Evolutionary conservation across 2,888 invertebrate species (phyloP), one percentile per base, ranked within the genome.

Genomic region (Sinopyrophorus schimmeli): DNA sequence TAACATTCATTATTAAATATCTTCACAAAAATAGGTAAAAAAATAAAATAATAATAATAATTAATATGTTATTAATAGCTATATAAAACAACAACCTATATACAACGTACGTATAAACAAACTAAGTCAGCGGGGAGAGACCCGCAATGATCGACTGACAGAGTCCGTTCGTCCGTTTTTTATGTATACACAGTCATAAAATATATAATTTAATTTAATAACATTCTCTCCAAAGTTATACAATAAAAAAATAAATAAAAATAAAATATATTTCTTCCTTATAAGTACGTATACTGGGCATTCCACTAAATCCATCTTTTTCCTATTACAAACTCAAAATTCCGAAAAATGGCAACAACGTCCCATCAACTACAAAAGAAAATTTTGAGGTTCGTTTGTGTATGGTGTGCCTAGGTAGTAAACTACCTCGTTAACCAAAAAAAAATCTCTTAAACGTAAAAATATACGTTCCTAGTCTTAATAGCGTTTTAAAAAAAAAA

Each of bases 21-120:
- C 73, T 74, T 67, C 73, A 72, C 72, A 74, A 74, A 74, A 74
- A 74, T 73, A 74, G 72, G 73, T 74, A 74, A 74, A 74, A 74
- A 74, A 74, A 74, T 74, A 74, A 74, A 74, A 74, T 74, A 74
- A 73, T 74, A 72, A 73, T 71, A 69, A 70, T 62, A 57, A 68
- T 68, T 69, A 69, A 70, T 69, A 70, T 68, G 70, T 68, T 72
- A 69, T 71, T 71, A 72, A 73, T 72, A 72, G 71, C 70, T 74
- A 74, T 70, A 72, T 70, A 72, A 74, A 74, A 73, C 72, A 74
- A 74, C 73, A 74, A 74, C 71, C 69, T 74, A 74, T 74, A 64
- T 72, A 73, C 72, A 73, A 62, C 63, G 67, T 72, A 70, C 68
- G 68, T 69, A 66, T 66, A 64, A 72, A 71, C 70, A 71, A 72